Base-by-base conservation (phyloP, 2,113 vertebrate species). In the Pituophis catenifer region DNA sequence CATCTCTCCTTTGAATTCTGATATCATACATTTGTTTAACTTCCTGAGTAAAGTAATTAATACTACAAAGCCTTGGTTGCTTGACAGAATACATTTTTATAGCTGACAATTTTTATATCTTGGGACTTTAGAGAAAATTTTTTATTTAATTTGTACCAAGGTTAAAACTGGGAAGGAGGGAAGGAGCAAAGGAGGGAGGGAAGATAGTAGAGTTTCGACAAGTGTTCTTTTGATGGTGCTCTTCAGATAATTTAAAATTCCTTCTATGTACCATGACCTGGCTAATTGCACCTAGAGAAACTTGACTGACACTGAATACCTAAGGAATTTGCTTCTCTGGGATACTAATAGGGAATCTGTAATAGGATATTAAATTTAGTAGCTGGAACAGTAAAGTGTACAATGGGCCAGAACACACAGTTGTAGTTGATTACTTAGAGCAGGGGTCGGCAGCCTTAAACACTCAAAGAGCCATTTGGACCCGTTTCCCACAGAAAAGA, bases 101-200 rank as follows among this genome's bases (percentile, higher is more conserved):
- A 95, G 96, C 94, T 95, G 96, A 97, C 95, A 65, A 96, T 97
- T 97, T 97, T 97, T 96, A 96, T 95, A 96, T 96, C 97, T 98
- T 95, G 89, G 94, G 96, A 96, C 95, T 88, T 57, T 95, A 93
- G 93, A 26, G 94, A 92, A 95, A 97, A 95, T 95, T 96, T 96
- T 48, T 97, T 97, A 98, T 97, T 97, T 97, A 97, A 98, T 98
- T 97, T 97, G 94, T 97, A 96, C 94, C 97, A 97, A 97, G 97
- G 97, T 98, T 98, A 97, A 97, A 97, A 94, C 87, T 96, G 21
- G 38, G 26, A 17, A 1, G 81, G 23, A 52, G 57, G 62, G 19
- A 85, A 54, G 65, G 38, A 90, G 21, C 38, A 29, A 19, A 1
- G 55, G 9, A 54, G 86, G 65, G 29, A 89, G 65, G 88, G n/a